A percentile compares a stretch with the other conserved stretches of the same genome.
phyloP scores from a whole-genome alignment of 2,797 vertebrate genomes.

The Linurgus olivaceus region DNA sequence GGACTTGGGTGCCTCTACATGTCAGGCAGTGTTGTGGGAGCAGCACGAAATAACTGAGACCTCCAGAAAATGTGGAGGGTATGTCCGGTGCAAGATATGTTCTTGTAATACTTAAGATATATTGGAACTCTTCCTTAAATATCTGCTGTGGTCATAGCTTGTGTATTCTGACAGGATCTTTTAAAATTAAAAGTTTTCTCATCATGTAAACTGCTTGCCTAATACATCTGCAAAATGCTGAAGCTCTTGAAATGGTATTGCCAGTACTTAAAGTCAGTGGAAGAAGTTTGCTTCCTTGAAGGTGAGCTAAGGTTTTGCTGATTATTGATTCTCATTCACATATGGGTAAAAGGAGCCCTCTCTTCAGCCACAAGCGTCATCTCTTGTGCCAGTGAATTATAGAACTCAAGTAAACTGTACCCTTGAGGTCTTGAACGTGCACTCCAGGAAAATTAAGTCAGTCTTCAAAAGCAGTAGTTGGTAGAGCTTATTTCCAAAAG shows the following conservation, averaged over 20 bases:
- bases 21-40: not conserved
- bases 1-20: not conserved
- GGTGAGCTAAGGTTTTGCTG: not conserved
- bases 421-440: not conserved
- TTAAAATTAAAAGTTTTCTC: not conserved
- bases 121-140: not conserved
- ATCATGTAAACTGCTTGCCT: not conserved
- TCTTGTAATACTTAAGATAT: not conserved
- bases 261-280: not conserved
- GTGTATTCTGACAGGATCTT: not conserved
- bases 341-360: not conserved
- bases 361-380: not conserved
- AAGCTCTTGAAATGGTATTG: not conserved
- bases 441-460: not conserved
- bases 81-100: fast-evolving
- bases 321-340: slow-evolving; percentile 10
- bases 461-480: not conserved
- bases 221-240: fast-evolving
- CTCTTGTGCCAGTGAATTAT: not conserved
- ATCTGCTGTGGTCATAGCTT: not conserved
- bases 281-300: not conserved
- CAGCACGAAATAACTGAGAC: not conserved
- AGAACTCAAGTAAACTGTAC: not conserved
- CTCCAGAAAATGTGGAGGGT: not conserved
- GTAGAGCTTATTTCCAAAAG: not conserved